These are phyloP conservation scores for Diphyllodes magnificus DNA, from an alignment of 2,113 vertebrate genomes.

Conservation along the genomic window DNA sequence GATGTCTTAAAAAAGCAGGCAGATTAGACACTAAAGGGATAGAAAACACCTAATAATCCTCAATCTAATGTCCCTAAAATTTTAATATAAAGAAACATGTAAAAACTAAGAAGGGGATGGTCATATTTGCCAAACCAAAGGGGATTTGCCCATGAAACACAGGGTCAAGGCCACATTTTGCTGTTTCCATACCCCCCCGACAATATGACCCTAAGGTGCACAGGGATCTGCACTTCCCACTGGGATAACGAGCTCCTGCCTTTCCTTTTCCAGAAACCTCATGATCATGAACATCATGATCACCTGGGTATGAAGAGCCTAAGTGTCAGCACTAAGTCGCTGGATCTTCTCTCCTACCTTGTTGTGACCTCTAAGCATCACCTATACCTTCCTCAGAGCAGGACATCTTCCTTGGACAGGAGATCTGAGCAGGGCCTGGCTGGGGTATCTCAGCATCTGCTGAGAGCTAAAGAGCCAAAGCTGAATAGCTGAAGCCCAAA, in stretches of 20 bases:
- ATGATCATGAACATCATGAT: background rate
- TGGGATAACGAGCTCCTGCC: background rate
- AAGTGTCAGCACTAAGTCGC: background rate
- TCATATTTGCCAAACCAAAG: background rate
- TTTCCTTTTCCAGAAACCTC: slow-evolving; percentile 27
- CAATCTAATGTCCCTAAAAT: background rate
- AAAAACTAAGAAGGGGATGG: background rate
- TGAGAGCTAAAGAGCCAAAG: background rate
- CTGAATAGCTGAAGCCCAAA: background rate
- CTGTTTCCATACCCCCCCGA: background rate
- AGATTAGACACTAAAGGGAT: background rate
- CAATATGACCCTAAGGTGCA: background rate
- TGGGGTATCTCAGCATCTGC: background rate
- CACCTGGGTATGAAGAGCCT: background rate
- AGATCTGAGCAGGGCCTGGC: background rate
- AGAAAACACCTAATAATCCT: background rate
- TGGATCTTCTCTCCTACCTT: background rate
- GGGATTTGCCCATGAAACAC: background rate
- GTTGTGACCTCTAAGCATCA: background rate
- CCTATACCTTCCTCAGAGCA: background rate
- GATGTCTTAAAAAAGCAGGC: background rate
- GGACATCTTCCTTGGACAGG: background rate
- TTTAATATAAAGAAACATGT: background rate
- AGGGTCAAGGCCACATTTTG: accelerated
- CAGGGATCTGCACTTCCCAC: background rate